Base-by-base conservation (phyloP, 2,888 invertebrate genomes). In the Mesorhabditis sp. region DNA sequence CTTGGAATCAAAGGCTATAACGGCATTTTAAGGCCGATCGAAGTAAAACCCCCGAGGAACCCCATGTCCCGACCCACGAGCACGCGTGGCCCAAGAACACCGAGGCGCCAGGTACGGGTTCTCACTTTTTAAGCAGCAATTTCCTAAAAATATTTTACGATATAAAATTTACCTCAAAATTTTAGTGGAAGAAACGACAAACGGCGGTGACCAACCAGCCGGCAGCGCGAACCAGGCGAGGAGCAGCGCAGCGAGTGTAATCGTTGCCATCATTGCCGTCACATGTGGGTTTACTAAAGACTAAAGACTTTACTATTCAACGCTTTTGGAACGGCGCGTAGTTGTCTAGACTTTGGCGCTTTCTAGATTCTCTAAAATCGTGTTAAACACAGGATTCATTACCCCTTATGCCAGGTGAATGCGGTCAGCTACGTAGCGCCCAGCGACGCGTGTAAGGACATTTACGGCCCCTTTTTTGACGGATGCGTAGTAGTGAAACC, bases 231-330 rank as follows among this genome's bases (percentile, higher is more conserved):
- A 73, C 66, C 71, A 76, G 58, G 66, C 68, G 44, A 66, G 68
- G 5, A 76, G 75, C 45, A 72, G 73, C 1, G 74, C 75, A 3
- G 74, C 74, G 44, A 78, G 76, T 64, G 78, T 77, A 78, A 73
- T 79, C 63, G 74, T 78, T 41, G 78, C 79, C 43, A 77, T 78
- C 44, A 73, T 79, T 43, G 79, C 80, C 13, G 66, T 80, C 44
- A 74, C 76, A 42, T 74, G 80, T 80, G 66, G 63, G 44, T 10
- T 61, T 45, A 13, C 58, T 10, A n/a, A 50, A 50, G 79, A 79
- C 77, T 43, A 74, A 79, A 15, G 73, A 75, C 45, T 70, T 76
- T 28, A 28, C 28, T 28, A 28, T 28, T 28, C 28, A 28, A 28
- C 28, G 28, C 28, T 28, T 28, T 28, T 28, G 28, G 28, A 28